Evolutionary conservation across 2,888 invertebrate genomes (phyloP), one percentile per base, ranked within the genome.

Genomic region (Sylvicola cinctus): DNA sequence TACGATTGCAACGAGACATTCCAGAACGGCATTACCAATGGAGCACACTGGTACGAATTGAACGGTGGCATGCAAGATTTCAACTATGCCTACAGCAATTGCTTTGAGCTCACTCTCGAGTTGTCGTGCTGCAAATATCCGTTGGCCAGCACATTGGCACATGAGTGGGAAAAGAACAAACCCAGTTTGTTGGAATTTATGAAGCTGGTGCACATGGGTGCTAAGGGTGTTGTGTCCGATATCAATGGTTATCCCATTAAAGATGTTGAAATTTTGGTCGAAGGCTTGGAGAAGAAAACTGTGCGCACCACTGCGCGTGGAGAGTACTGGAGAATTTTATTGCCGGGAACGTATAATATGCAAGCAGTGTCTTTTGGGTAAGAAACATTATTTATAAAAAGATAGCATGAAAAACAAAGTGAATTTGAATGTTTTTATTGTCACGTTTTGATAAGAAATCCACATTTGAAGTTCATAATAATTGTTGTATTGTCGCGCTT

Each of bases 21-120:
- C 49, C 49, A 61, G 3, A 63, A 70, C 23, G 91, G 91, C 17
- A 70, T 90, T 42, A 88, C 85, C 3, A 95, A 93, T 49, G 93
- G 93, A 8, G 91, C 91, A 4, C 63, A 66, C 44, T 93, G 93
- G 93, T 93, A 88, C 54, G 75, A 75, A 49, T 72, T 88, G 0
- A 62, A 66, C 60, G 90, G 85, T 49, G 96, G 96, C 29, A 98
- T 98, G 96, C 85, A 85, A 61, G 98, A 98, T 60, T 99, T 85
- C 63, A 98, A 96, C 62, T 98, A 98, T 56, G 68, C 84, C 3
- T 72, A 80, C 49, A 87, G 87, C 3, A 96, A 95, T 60, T 87
- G 91, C 52, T 87, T 91, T 54, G 98, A 98, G 55, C 74, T 98
- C 37, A 98, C 98, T 0, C 73, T 98, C 47, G 98, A 99, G 54